Conservation (phyloP, 2,888 invertebrate species). For the Pediacus dermestoides region DNA sequence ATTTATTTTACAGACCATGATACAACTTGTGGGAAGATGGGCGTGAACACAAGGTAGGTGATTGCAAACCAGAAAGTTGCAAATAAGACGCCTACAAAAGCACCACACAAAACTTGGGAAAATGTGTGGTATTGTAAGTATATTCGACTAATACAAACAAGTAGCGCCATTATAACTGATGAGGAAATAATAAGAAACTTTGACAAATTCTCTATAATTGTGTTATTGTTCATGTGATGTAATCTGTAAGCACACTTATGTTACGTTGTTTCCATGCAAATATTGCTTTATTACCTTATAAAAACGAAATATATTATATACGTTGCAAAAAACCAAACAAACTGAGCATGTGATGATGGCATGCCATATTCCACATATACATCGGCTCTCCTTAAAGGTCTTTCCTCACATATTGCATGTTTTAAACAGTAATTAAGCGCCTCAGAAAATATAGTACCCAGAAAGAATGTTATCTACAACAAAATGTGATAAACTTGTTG, state of each 20-base stretch:
- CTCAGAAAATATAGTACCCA: conserved; percentile 76
- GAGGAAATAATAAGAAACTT: conserved; percentile 62
- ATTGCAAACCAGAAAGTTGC: conserved; percentile 79
- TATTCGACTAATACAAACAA: conserved; percentile 69
- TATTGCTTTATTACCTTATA: conserved; percentile 62
- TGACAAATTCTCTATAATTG: conserved; percentile 72
- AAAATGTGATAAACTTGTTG: conserved; percentile 20
- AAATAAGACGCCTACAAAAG: conserved; percentile 67
- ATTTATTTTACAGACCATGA: conserved; percentile 65
- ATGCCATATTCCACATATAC: conserved; percentile 79
- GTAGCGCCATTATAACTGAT: conserved; percentile 57
- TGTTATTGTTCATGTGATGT: conserved; percentile 78
- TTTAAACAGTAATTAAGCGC: conserved; percentile 75
- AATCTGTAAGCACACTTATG: conserved; percentile 56
- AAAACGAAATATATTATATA: conserved; percentile 82
- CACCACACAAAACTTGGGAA: conserved; percentile 77
- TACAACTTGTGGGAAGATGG: conserved; percentile 79
- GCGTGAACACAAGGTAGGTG: conserved; percentile 77
- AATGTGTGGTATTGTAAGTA: conserved; percentile 85
- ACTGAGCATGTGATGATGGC: conserved; percentile 90
- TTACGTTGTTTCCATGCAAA: not conserved
- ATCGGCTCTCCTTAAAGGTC: conserved; percentile 68
- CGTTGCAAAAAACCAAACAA: conserved; percentile 85
- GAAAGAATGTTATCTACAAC: conserved; percentile 79
- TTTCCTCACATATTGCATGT: conserved; percentile 73